These are phyloP conservation scores for Mungos mungo DNA, from an alignment of 2,113 vertebrate genomes.

Conservation along the genomic window DNA sequence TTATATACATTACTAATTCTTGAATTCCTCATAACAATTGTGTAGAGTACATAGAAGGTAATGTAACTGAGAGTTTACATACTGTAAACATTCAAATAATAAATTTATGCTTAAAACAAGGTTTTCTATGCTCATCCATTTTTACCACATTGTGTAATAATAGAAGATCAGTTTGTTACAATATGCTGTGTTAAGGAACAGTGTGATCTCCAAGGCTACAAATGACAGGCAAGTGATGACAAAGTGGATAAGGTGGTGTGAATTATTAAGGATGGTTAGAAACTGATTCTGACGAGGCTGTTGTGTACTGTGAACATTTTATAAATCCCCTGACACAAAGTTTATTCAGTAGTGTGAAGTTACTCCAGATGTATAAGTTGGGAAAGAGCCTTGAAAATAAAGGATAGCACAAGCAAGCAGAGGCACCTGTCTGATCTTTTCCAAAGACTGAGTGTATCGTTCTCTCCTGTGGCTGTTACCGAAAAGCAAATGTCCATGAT, in stretches of 20 bases:
- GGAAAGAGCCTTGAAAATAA: not conserved
- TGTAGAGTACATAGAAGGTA: not conserved
- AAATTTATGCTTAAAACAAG: not conserved
- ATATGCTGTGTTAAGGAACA: not conserved
- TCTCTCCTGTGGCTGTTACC: not conserved
- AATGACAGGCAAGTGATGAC: not conserved
- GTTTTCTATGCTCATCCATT: not conserved
- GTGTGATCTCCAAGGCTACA: not conserved
- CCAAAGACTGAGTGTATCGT: not conserved
- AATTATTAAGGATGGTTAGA: not conserved
- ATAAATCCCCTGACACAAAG: not conserved
- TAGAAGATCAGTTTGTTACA: not conserved
- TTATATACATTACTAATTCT: not conserved
- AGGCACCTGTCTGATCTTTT: not conserved
- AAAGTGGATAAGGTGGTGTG: not conserved
- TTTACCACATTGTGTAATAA: not conserved
- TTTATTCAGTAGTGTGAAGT: not conserved
- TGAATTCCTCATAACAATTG: not conserved
- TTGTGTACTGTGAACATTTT: not conserved
- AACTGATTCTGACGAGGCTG: not conserved
- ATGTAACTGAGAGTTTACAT: not conserved
- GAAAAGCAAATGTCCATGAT: not conserved
- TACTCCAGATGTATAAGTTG: not conserved
- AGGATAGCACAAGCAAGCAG: not conserved
- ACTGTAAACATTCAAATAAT: not conserved